These are phyloP conservation scores for Dione juno DNA, from an alignment of 2,888 invertebrate genomes.

Conservation along the genomic window DNA sequence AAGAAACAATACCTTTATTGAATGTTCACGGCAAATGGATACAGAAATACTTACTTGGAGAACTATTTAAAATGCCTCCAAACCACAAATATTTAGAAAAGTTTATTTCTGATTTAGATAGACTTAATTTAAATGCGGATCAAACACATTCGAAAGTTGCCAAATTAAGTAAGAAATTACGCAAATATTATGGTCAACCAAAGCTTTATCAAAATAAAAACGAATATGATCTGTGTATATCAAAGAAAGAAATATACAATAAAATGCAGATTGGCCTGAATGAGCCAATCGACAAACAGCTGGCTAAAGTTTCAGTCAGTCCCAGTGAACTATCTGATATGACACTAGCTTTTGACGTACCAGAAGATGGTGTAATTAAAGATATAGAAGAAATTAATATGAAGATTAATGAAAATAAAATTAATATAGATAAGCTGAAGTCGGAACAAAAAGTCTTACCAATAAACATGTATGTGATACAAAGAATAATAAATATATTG, in stretches of 20 bases:
- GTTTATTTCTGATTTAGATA: conserved; percentile 51
- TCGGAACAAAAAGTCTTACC: conserved; percentile 79
- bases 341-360: conserved; percentile 62
- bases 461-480: conserved; percentile 79
- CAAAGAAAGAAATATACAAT: conserved; percentile 55
- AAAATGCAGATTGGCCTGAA: conserved; percentile 61
- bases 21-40: conserved; percentile 90
- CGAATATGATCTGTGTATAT: conserved; percentile 58
- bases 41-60: conserved; percentile 83
- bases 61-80: conserved; percentile 55
- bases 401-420: conserved; percentile 48
- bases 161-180: conserved; percentile 69
- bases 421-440: conserved; percentile 42
- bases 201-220: conserved; percentile 62
- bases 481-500: conserved; percentile 64
- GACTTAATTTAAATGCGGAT: conserved; percentile 52
- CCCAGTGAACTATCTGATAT: conserved; percentile 49
- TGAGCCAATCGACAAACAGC: conserved; percentile 63
- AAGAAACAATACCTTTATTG: conserved; percentile 84
- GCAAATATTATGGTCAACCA: conserved; percentile 70
- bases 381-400: conserved; percentile 54
- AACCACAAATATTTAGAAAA: conserved; percentile 48
- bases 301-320: conserved; percentile 51
- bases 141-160: conserved; percentile 57
- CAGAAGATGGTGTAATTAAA: conserved; percentile 53